Conservation (phyloP, 2,113 vertebrate species). For the Typhlomys cinereus region DNA sequence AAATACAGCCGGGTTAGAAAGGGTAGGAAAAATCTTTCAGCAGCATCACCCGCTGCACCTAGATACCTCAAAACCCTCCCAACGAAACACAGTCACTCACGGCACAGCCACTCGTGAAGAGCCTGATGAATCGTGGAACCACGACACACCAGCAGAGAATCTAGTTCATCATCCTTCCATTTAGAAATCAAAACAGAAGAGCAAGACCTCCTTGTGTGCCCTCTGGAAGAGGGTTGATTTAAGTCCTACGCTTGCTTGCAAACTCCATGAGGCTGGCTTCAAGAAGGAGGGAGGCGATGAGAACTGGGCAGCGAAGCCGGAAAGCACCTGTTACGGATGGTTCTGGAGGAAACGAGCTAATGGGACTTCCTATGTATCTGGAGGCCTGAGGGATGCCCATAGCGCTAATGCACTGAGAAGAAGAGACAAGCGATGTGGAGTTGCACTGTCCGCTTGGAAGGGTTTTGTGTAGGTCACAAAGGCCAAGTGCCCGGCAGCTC, state of each 20-base stretch:
- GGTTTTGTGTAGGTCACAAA: constrained; percentile 56
- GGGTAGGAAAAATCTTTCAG: constrained; percentile 76
- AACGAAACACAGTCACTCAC: background rate
- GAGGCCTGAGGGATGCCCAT: background rate
- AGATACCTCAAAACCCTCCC: constrained; percentile 47
- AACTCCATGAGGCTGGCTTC: background rate
- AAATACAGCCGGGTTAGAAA: constrained; percentile 81
- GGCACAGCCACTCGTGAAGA: constrained; percentile 63
- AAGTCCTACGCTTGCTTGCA: background rate
- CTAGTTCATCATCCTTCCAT: constrained; percentile 54
- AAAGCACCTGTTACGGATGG: constrained; percentile 11
- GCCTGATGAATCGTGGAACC: constrained; percentile 40
- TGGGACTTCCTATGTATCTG: background rate
- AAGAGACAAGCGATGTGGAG: background rate
- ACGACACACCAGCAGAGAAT: background rate
- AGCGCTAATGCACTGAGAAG: constrained; percentile 12
- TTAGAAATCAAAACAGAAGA: constrained; percentile 59
- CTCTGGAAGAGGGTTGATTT: constrained; percentile 48
- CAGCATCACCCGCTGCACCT: constrained; percentile 70
- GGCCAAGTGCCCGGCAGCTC: constrained; percentile 43
- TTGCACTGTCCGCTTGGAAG: constrained; percentile 36
- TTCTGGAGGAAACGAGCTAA: background rate
- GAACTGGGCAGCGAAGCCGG: background rate
- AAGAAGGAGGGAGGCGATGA: background rate
- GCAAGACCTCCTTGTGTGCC: constrained; percentile 44